These are phyloP conservation scores for Sebastes schlegelii DNA, from an alignment of 2,113 vertebrate genomes.

Conservation along the genomic window DNA sequence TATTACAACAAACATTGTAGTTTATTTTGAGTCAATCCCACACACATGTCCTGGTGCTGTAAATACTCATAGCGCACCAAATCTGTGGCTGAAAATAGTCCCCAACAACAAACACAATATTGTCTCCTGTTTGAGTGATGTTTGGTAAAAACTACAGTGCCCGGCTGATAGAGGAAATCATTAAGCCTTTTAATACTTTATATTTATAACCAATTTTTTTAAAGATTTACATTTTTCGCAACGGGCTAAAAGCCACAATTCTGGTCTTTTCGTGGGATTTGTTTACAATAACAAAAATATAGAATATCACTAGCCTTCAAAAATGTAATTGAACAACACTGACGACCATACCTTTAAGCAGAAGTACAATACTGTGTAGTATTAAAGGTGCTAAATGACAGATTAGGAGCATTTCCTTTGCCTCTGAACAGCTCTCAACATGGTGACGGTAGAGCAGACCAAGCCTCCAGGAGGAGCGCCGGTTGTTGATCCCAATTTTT, in stretches of 20 bases:
- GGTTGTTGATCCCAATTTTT: too few species aligned
- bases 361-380: too few species aligned
- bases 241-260: neutral
- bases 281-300: neutral
- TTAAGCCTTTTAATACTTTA: neutral
- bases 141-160: neutral
- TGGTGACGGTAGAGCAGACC: too few species aligned
- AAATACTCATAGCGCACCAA: neutral
- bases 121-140: neutral
- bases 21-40: neutral
- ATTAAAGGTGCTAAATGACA: too few species aligned
- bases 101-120: neutral
- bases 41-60: slow-evolving; percentile 1
- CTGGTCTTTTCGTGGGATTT: neutral
- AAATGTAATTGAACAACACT: too few species aligned
- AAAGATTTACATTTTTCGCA: neutral
- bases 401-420: too few species aligned
- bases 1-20: neutral
- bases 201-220: neutral
- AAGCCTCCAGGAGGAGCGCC: too few species aligned
- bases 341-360: too few species aligned
- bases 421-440: too few species aligned
- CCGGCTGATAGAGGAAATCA: neutral
- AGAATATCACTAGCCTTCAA: neutral
- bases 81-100: neutral